Conservation (phyloP, 2,113 vertebrate species). For the Pseudorhombus dupliciocellatus region DNA sequence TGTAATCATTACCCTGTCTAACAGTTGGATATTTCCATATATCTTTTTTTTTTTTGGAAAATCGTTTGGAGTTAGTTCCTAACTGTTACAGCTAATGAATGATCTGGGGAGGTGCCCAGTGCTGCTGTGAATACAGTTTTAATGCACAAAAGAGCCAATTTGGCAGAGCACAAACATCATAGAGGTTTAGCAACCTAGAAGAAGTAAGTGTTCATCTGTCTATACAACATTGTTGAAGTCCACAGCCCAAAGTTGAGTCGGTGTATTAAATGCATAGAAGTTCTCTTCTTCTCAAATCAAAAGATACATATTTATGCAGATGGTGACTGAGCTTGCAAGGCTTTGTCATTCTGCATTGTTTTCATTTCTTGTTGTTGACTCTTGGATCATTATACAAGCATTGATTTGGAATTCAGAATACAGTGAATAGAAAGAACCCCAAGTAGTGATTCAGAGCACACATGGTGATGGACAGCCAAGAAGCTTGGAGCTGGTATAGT, state of each 20-base stretch:
- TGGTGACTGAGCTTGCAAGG: neutral
- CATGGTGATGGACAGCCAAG: neutral
- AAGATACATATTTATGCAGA: too few relatives aligned
- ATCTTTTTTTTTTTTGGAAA: conserved; percentile 30
- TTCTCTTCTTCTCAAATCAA: too few relatives aligned
- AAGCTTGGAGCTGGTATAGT: neutral
- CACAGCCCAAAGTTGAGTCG: too few relatives aligned
- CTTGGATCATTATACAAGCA: neutral
- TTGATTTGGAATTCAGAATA: neutral
- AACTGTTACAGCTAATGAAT: conserved; percentile 26
- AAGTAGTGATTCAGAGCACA: neutral
- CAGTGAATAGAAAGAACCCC: neutral
- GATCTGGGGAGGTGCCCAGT: conserved; percentile 13
- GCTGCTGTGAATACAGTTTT: conserved; percentile 21
- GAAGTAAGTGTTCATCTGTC: conserved; percentile 1
- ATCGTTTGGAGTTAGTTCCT: conserved; percentile 27
- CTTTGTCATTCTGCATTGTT: neutral
- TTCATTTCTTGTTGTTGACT: neutral
- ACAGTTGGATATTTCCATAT: conserved; percentile 19
- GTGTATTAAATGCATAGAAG: too few relatives aligned
- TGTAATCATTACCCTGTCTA: conserved; percentile 30
- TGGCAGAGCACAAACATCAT: conserved; percentile 14
- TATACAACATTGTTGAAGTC: conserved; percentile 9
- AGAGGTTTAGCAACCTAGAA: conserved; percentile 5
- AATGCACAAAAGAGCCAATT: conserved; percentile 10